Evolutionary conservation across 2,113 vertebrate species (phyloP).

Genomic region (Carassius carassius): DNA sequence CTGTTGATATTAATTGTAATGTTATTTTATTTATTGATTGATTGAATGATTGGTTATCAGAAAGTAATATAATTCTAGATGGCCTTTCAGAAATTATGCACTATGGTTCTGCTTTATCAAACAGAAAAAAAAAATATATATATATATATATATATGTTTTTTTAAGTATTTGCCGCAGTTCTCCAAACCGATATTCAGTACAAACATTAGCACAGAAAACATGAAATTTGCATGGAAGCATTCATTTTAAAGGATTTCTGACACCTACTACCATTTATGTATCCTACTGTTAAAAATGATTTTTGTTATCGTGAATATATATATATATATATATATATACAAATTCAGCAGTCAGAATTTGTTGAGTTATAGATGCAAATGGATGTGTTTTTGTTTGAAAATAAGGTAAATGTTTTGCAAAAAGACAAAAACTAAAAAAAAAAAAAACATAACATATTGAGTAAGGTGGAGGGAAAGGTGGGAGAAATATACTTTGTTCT

Average conservation of each 20-base stretch:
- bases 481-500: neutral
- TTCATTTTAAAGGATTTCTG: neutral
- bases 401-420: neutral
- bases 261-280: neutral
- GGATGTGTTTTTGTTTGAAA: neutral
- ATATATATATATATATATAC: neutral
- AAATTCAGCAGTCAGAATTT: neutral
- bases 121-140: no score
- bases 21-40: neutral
- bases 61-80: neutral
- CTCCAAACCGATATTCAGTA: neutral
- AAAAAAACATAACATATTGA: no score
- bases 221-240: neutral
- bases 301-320: neutral
- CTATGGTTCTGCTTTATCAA: no score
- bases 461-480: neutral
- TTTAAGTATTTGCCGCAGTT: neutral
- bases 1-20: neutral
- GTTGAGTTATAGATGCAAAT: neutral
- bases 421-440: no score
- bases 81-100: neutral
- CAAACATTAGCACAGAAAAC: neutral
- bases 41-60: neutral
- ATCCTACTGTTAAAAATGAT: no score
- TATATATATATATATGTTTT: no score